Conservation (phyloP, 2,888 invertebrate genomes). For the Rhabditoides inermis region DNA sequence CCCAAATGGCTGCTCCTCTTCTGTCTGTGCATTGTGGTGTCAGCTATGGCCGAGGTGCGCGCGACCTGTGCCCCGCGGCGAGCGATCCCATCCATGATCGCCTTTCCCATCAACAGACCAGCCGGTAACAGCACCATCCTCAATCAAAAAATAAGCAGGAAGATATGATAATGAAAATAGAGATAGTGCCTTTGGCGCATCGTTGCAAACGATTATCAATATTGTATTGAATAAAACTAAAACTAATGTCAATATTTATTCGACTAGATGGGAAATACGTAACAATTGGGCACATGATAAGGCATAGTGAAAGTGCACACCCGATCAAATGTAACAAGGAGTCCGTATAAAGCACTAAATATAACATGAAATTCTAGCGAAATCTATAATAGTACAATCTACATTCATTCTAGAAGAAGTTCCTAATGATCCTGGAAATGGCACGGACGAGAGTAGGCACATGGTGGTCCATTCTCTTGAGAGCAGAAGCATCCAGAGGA, state of each 20-base stretch:
- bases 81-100: slow-evolving; percentile 2
- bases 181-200: background rate
- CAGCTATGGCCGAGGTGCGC: background rate
- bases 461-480: slow-evolving; percentile 63
- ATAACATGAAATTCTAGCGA: too few species aligned
- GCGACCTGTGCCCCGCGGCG: too few species aligned
- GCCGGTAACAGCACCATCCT: slow-evolving; percentile 7
- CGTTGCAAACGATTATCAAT: background rate
- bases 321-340: too few species aligned
- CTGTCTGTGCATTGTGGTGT: slow-evolving; percentile 1
- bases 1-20: background rate
- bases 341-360: too few species aligned
- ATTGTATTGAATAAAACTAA: too few species aligned
- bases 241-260: slow-evolving; percentile 3
- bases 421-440: slow-evolving; percentile 69
- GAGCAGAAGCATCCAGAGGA: slow-evolving; percentile 55
- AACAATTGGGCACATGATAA: background rate
- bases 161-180: slow-evolving; percentile 3
- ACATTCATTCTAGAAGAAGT: slow-evolving; percentile 66
- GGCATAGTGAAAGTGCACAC: background rate
- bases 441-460: slow-evolving; percentile 73
- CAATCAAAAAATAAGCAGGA: background rate
- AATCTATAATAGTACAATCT: too few species aligned
- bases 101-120: slow-evolving; percentile 7
- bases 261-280: background rate